These are phyloP conservation scores for Chionodraco myersi DNA, from an alignment of 2,113 vertebrate genomes.

Conservation along the genomic window DNA sequence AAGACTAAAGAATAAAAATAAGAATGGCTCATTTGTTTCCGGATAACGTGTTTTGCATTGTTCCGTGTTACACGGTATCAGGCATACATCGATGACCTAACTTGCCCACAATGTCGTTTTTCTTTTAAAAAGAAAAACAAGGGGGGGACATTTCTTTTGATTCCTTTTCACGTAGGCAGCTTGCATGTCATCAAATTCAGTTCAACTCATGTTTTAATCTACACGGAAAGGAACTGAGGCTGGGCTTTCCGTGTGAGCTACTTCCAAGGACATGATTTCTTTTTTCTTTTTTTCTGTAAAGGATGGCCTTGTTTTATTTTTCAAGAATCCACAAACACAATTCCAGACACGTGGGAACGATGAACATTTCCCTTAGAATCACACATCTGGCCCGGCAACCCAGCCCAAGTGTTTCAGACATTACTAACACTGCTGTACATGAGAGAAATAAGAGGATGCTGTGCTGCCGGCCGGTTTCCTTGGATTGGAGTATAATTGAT, in stretches of 20 bases:
- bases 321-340: background rate
- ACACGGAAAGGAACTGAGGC: no score
- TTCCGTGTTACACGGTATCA: no score
- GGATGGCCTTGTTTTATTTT: background rate
- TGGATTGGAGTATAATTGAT: constrained; percentile 32
- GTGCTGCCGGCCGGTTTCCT: background rate
- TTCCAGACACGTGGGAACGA: background rate
- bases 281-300: background rate
- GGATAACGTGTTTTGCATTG: no score
- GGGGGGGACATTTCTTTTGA: no score
- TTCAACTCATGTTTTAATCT: no score
- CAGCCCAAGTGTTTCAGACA: background rate
- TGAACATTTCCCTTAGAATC: background rate
- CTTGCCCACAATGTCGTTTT: no score
- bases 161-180: no score
- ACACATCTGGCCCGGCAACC: background rate
- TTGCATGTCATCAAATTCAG: no score
- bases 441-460: background rate
- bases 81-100: no score
- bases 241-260: background rate
- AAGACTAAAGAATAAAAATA: no score
- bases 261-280: constrained; percentile 3
- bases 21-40: no score
- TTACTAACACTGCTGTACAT: background rate
- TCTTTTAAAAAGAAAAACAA: no score